phyloP scores from a whole-genome alignment of 92 coral and sea anemone genomes.

The Phenganax marumi region DNA sequence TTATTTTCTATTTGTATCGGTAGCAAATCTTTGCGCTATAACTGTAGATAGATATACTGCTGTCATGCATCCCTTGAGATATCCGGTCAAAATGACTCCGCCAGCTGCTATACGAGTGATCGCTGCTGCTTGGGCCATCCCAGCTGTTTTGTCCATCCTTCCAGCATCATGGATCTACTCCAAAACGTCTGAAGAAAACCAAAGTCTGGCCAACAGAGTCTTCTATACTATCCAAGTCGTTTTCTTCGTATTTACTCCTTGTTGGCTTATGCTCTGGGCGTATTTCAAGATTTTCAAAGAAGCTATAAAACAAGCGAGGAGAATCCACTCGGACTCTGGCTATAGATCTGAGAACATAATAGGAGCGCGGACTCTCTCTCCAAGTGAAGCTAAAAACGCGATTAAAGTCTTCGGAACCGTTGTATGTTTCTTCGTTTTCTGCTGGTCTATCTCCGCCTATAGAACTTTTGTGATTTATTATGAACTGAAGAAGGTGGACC shows the following conservation, averaged over 20 bases:
- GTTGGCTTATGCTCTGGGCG: slow-evolving; percentile 69
- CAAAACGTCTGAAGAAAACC: slow-evolving; percentile 33
- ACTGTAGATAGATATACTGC: slow-evolving; percentile 63
- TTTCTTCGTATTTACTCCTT: slow-evolving; percentile 69
- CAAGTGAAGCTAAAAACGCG: slow-evolving; percentile 68
- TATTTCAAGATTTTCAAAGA: slow-evolving; percentile 64
- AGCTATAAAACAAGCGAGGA: slow-evolving; percentile 67
- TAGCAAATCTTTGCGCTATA: slow-evolving; percentile 71
- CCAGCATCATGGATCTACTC: slow-evolving; percentile 74
- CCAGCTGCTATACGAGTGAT: slow-evolving; percentile 53
- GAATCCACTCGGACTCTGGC: slow-evolving; percentile 53
- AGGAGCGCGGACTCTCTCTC: slow-evolving; percentile 24
- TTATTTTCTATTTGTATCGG: slow-evolving; percentile 70
- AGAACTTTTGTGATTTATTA: slow-evolving; percentile 64
- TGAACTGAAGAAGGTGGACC: slow-evolving; percentile 44
- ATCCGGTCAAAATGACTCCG: slow-evolving; percentile 50
- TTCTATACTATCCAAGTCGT: slow-evolving; percentile 75
- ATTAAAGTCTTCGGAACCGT: slow-evolving; percentile 79
- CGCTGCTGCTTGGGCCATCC: slow-evolving; percentile 63
- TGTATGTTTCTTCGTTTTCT: slow-evolving; percentile 62
- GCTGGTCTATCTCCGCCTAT: slow-evolving; percentile 79
- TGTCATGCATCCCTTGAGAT: slow-evolving; percentile 57
- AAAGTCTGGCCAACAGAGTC: slow-evolving; percentile 63
- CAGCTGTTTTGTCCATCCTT: slow-evolving; percentile 61
- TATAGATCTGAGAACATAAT: slow-evolving; percentile 20